These are phyloP conservation scores for Pyrocoelia pectoralis DNA, from an alignment of 2,888 invertebrate species.

Conservation along the genomic window DNA sequence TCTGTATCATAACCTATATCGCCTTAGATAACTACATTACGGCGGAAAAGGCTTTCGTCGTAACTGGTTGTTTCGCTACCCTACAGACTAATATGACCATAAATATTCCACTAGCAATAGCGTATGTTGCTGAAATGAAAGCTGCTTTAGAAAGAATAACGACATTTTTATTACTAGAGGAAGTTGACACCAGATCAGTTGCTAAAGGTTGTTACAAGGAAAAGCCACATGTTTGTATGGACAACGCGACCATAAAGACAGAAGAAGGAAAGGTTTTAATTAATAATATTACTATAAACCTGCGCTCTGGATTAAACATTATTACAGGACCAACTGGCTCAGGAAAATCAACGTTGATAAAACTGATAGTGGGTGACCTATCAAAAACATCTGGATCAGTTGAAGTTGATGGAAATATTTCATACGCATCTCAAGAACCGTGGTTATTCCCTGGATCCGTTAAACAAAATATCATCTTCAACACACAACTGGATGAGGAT, in stretches of 20 bases:
- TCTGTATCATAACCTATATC: slow-evolving; percentile 66
- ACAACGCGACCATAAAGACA: slow-evolving; percentile 71
- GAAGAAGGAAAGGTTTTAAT: slow-evolving; percentile 45
- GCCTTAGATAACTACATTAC: slow-evolving; percentile 75
- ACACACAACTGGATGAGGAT: slow-evolving; percentile 64
- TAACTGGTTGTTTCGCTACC: slow-evolving; percentile 88
- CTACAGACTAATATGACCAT: slow-evolving; percentile 86
- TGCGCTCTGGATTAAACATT: slow-evolving; percentile 59
- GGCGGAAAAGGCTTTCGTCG: slow-evolving; percentile 85
- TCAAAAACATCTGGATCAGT: slow-evolving; percentile 69
- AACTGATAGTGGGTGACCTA: slow-evolving; percentile 72
- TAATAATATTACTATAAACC: slow-evolving; percentile 54
- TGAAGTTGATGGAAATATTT: slow-evolving; percentile 66
- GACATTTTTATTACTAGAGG: slow-evolving; percentile 69
- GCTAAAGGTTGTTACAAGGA: not conserved
- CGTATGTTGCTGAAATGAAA: slow-evolving; percentile 79
- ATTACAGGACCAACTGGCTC: slow-evolving; percentile 69
- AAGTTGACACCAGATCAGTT: slow-evolving; percentile 28
- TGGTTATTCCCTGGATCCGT: slow-evolving; percentile 67
- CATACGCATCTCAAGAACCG: slow-evolving; percentile 67
- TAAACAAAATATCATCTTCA: slow-evolving; percentile 79
- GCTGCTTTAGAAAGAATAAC: slow-evolving; percentile 77
- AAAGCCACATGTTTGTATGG: slow-evolving; percentile 52
- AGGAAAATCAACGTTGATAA: slow-evolving; percentile 65
- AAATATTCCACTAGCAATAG: slow-evolving; percentile 86